These are phyloP conservation scores for Arge pagana DNA, from an alignment of 2,888 invertebrate species.

Conservation along the genomic window DNA sequence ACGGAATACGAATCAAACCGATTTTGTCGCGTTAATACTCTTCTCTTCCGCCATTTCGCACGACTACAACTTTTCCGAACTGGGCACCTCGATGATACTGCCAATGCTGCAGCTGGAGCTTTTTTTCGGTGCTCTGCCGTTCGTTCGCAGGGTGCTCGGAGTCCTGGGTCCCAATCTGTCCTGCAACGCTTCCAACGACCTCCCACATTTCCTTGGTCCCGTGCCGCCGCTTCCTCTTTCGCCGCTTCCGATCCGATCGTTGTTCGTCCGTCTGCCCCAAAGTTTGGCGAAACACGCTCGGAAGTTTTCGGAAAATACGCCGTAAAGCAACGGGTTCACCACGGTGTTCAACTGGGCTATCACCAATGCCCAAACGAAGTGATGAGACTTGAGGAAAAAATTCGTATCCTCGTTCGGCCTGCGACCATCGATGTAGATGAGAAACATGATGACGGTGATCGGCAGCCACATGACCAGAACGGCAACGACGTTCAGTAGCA, in stretches of 20 bases:
- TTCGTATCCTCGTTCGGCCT: constrained; percentile 59
- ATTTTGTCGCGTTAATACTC: no score
- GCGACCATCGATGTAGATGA: constrained; percentile 63
- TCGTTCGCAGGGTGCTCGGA: constrained; percentile 37
- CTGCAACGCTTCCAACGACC: constrained; percentile 45
- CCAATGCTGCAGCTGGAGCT: constrained; percentile 50
- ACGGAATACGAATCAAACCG: no score
- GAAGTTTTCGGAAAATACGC: constrained; percentile 63
- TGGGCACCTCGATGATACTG: constrained; percentile 51
- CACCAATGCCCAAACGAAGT: constrained; percentile 61
- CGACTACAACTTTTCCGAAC: constrained; percentile 46
- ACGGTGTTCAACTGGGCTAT: constrained; percentile 63
- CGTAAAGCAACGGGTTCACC: constrained; percentile 64
- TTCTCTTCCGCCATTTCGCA: no score
- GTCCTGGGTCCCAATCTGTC: constrained; percentile 40
- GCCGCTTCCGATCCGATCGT: constrained; percentile 31
- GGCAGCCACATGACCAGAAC: constrained; percentile 66
- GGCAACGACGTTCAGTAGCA: constrained; percentile 62
- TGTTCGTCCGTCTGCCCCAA: constrained; percentile 45
- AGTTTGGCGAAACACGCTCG: constrained; percentile 57
- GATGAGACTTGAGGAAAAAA: constrained; percentile 62
- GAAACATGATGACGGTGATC: constrained; percentile 61
- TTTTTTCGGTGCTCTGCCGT: constrained; percentile 41
- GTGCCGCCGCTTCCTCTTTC: constrained; percentile 36
- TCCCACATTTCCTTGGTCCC: constrained; percentile 31